These are phyloP conservation scores for Hoplodrina ambigua DNA, from an alignment of 2,888 invertebrate species.

Conservation along the genomic window DNA sequence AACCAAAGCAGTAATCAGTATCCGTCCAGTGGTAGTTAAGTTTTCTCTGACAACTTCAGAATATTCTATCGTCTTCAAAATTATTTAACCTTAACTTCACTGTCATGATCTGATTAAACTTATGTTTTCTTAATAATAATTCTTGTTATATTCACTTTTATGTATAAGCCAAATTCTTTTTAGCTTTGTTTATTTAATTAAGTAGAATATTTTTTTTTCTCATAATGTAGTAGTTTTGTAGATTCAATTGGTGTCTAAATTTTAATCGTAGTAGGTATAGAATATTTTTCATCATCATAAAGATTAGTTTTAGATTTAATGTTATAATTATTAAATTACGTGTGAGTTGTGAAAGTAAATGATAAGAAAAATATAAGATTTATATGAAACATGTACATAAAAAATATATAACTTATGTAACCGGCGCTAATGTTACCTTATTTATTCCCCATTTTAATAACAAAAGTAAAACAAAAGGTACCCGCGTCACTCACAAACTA, in stretches of 20 bases:
- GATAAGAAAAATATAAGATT: slow-evolving; percentile 50
- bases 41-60: slow-evolving; percentile 67
- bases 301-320: slow-evolving; percentile 51
- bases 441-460: slow-evolving; percentile 71
- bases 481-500: slow-evolving; percentile 76
- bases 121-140: slow-evolving; percentile 62
- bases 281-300: slow-evolving; percentile 64
- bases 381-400: slow-evolving; percentile 67
- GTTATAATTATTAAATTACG: slow-evolving; percentile 26
- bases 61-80: slow-evolving; percentile 56
- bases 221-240: slow-evolving; percentile 44
- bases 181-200: slow-evolving; percentile 16
- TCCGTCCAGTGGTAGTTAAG: slow-evolving; percentile 89
- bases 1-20: slow-evolving; percentile 90
- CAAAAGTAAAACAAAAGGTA: slow-evolving; percentile 72
- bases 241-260: slow-evolving; percentile 59
- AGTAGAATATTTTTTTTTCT: slow-evolving; percentile 6
- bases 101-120: slow-evolving; percentile 71
- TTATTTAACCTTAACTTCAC: slow-evolving; percentile 62
- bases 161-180: slow-evolving; percentile 4
- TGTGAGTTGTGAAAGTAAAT: slow-evolving; percentile 53
- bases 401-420: slow-evolving; percentile 66
- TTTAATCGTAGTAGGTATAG: slow-evolving; percentile 31
- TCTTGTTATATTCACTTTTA: slow-evolving; percentile 27
- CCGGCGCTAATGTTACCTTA: slow-evolving; percentile 90